A percentile compares a stretch with the other conserved stretches of the same genome.
phyloP scores from a whole-genome alignment of 2,797 vertebrate genomes.

The Sebastes glaucus region DNA sequence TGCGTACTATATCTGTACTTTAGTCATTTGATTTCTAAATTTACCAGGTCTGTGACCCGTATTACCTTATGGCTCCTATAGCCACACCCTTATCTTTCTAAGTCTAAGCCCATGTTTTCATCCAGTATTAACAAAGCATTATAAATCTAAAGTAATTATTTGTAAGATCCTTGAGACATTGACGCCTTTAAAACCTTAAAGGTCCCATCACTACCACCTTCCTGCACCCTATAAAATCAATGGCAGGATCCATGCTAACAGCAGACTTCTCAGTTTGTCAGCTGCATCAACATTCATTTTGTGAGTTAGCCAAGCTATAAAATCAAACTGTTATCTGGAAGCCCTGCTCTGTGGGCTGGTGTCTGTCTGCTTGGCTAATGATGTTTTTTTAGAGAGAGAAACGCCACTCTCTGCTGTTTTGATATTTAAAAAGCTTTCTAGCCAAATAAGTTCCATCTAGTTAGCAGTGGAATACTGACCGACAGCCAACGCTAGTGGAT shows the following conservation, averaged over 20 bases:
- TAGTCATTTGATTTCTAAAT: neutral
- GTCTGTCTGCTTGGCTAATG: neutral
- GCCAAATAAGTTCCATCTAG: neutral
- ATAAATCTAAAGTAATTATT: neutral
- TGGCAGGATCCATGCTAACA: neutral
- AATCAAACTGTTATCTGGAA: slow-evolving; percentile 10
- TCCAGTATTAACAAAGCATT: neutral
- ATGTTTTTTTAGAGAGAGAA: neutral
- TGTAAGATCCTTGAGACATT: neutral
- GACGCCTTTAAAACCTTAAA: neutral
- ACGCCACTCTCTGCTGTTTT: neutral
- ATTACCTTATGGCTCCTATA: neutral
- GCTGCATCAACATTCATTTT: slow-evolving; percentile 1
- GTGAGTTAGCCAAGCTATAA: neutral
- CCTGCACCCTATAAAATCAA: neutral
- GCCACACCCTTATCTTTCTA: neutral
- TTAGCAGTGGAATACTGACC: neutral
- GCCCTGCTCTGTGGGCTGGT: neutral
- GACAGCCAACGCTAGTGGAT: neutral
- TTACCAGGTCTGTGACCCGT: neutral
- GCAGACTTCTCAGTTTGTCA: neutral
- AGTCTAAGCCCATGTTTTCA: neutral
- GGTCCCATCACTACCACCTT: neutral
- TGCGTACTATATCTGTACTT: neutral
- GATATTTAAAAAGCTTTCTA: neutral